Conservation (phyloP, 92 coral and sea anemone species). For the Epizoanthus scotinus region DNA sequence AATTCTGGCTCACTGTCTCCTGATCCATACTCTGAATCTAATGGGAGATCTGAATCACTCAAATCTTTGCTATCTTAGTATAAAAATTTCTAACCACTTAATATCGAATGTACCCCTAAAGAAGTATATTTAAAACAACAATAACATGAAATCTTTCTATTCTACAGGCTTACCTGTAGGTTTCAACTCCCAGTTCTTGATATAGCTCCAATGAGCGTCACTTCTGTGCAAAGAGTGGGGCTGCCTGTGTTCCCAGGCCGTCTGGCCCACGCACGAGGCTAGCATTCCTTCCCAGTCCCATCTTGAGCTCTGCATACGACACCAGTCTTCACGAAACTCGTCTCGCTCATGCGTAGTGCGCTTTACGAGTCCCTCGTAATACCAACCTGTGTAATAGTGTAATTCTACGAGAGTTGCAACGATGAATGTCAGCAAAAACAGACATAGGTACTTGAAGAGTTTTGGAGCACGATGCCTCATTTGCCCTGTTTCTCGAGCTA, state of each 20-base stretch:
- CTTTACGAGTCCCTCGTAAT: background rate
- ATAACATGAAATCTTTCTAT: background rate
- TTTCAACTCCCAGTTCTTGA: conserved; percentile 44
- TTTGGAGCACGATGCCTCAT: no score
- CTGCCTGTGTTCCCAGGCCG: conserved; percentile 54
- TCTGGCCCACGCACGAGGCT: conserved; percentile 37
- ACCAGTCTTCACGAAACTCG: conserved; percentile 51
- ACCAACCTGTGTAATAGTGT: background rate
- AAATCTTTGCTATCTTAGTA: no score
- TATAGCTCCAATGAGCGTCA: conserved; percentile 44
- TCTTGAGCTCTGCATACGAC: conserved; percentile 58
- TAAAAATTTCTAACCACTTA: no score
- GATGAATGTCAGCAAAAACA: background rate
- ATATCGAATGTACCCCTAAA: no score
- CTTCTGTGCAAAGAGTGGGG: conserved; percentile 34
- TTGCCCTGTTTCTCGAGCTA: no score
- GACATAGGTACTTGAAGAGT: no score
- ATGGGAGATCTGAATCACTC: no score
- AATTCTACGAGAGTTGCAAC: background rate
- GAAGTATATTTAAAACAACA: no score
- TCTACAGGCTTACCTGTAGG: conserved; percentile 42
- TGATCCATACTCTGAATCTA: no score
- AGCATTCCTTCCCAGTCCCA: conserved; percentile 56
- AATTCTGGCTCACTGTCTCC: no score
- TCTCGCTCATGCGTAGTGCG: background rate